A percentile compares a stretch with the other conserved stretches of the same genome.
Conservation (phyloP, 1,140 invertebrate genomes). For the Musca domestica region DNA sequence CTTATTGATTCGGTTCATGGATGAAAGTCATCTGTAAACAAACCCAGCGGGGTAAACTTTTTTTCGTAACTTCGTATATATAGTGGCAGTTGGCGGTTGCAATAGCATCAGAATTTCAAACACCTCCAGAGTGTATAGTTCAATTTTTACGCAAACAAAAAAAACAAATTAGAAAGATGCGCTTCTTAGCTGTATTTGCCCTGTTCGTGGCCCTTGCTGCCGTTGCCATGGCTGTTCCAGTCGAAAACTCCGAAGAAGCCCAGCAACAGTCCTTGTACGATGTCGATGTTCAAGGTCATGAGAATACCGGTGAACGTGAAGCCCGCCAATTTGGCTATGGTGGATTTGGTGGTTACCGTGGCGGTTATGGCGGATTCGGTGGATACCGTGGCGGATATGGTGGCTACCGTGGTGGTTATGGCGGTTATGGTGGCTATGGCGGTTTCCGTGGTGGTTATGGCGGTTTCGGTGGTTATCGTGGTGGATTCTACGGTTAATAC, state of each 20-base stretch:
- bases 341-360: background rate
- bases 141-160: background rate
- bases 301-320: conserved; percentile 24
- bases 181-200: conserved; percentile 13
- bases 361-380: conserved; percentile 7
- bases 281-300: conserved; percentile 27
- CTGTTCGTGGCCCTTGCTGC: conserved; percentile 1
- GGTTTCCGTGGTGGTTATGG: conserved; percentile 3
- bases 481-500: conserved; percentile 20
- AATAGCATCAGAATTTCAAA: conserved; percentile 7
- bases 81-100: background rate
- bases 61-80: background rate
- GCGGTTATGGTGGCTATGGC: conserved; percentile 6
- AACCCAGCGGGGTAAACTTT: background rate
- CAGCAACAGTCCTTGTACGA: conserved; percentile 9
- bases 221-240: background rate
- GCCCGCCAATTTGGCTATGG: conserved; percentile 21
- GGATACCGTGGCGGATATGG: conserved; percentile 4
- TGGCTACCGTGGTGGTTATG: conserved; percentile 3
- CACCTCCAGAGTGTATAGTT: background rate
- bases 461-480: background rate
- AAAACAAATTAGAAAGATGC: conserved; percentile 12
- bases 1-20: background rate
- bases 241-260: background rate
- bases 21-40: conserved; percentile 8